Evolutionary conservation across 2,113 vertebrate genomes (phyloP), one percentile per base, ranked within the genome.

Genomic region (Pelusios castaneus): DNA sequence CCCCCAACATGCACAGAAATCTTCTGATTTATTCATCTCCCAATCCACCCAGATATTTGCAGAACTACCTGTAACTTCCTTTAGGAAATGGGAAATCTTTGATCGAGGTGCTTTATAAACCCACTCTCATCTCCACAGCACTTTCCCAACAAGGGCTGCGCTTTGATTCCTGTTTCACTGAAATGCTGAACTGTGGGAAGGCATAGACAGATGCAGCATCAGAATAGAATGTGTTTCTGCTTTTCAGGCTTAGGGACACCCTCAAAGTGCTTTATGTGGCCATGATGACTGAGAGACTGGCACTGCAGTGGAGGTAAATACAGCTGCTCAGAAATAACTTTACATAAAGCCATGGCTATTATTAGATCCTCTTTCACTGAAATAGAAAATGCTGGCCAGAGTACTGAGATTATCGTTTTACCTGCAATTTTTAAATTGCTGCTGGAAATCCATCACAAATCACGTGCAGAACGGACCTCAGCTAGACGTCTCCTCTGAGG

Each of bases 281-380:
- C 63, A 38, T 87, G 80, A 92, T 81, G 63, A 92, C 90, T 89
- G 93, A 91, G 19, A 73, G 87, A 45, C 84, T 92, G 2, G 0
- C 70, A 38, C 47, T 34, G 51, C 77, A 92, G 90, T 90, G 22
- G 45, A 80, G 85, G 38, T 41, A 73, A 73, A 41, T 3, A 89
- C 86, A 92, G 63, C 31, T 70, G n/a, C 38, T 75, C 70, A 81
- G 77, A 92, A 95, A 76, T 81, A 89, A 52, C 81, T 90, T 47
- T 43, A 91, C 88, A 93, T 19, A 5, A 79, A 45, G 77, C 16
- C 77, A 85, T 0, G 0, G 38, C 54, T 90, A 91, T 86, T 89
- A 88, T 87, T 85, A 92, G 45, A 11, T 84, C 31, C 24, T 80
- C 58, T 63, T 41, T 73, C 55, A 54, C 56, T 75, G 63, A 87